Percentiles rank a stretch among this genome's conserved stretches.
phyloP scores from a whole-genome alignment of 2,113 vertebrate genomes.

The Thamnophis sirtalis region DNA sequence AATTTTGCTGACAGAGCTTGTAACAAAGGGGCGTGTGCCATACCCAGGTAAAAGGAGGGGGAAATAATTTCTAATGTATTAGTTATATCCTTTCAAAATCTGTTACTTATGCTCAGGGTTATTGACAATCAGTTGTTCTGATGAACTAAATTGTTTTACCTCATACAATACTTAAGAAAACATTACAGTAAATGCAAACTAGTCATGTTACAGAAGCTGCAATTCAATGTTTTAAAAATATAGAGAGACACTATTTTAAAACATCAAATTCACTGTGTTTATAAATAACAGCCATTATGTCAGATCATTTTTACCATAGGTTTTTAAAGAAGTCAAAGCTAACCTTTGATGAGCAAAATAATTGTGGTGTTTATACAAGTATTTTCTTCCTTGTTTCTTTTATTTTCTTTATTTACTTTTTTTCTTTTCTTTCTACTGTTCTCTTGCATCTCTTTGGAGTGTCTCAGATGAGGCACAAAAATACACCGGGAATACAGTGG shows the following conservation, averaged over 20 bases:
- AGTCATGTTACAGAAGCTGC: neutral
- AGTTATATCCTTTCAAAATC: neutral
- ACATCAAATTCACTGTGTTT: neutral
- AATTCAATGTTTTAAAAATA: neutral
- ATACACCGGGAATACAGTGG: neutral
- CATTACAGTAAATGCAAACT: neutral
- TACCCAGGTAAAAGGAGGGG: conserved; percentile 82
- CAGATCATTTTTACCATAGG: neutral
- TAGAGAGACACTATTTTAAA: neutral
- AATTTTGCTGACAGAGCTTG: conserved; percentile 89
- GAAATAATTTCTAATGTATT: neutral
- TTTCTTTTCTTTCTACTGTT: neutral
- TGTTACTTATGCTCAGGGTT: neutral
- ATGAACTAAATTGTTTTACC: neutral
- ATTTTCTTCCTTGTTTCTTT: neutral
- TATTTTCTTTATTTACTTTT: neutral
- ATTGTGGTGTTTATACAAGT: neutral
- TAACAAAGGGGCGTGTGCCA: conserved; percentile 94
- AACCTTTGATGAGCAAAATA: neutral
- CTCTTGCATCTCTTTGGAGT: neutral
- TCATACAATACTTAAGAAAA: neutral
- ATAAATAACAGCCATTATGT: neutral
- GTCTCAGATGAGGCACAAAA: neutral
- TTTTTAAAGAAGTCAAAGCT: neutral
- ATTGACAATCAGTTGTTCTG: neutral